Evolutionary conservation across 2,797 vertebrate species (phyloP).

Genomic region (Mallotus villosus): DNA sequence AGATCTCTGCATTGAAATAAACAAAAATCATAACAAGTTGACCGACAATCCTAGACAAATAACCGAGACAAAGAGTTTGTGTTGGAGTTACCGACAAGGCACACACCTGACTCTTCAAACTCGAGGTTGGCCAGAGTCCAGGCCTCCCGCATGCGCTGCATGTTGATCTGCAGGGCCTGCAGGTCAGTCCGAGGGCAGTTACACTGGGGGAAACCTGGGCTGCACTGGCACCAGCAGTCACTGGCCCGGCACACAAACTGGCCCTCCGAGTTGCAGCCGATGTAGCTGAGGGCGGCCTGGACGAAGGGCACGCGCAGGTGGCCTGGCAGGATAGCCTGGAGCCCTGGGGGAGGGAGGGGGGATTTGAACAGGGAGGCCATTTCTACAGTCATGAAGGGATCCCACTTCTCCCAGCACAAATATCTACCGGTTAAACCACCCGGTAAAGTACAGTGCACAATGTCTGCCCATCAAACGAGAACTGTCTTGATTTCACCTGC

Average conservation of each 20-base stretch:
- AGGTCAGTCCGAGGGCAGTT: constrained; percentile 93
- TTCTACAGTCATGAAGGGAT: background rate
- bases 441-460: no score
- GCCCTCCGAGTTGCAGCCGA: constrained; percentile 93
- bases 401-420: no score
- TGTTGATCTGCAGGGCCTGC: constrained; percentile 85
- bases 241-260: constrained; percentile 87
- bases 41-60: background rate
- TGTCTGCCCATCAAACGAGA: no score
- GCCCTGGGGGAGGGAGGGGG: constrained; percentile 71
- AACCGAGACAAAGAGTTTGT: background rate
- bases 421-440: no score
- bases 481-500: no score
- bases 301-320: constrained; percentile 89
- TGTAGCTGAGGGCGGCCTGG: constrained; percentile 90
- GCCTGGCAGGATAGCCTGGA: constrained; percentile 88
- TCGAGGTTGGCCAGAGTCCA: constrained; percentile 85
- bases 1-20: background rate
- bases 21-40: background rate
- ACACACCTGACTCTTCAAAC: constrained; percentile 91
- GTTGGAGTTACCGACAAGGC: background rate
- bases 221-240: constrained; percentile 95
- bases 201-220: constrained; percentile 83
- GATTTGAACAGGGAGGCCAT: background rate
- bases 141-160: constrained; percentile 82